Evolutionary conservation across 2,113 vertebrate genomes (phyloP), one percentile per base, ranked within the genome.

Genomic region (Castor canadensis): DNA sequence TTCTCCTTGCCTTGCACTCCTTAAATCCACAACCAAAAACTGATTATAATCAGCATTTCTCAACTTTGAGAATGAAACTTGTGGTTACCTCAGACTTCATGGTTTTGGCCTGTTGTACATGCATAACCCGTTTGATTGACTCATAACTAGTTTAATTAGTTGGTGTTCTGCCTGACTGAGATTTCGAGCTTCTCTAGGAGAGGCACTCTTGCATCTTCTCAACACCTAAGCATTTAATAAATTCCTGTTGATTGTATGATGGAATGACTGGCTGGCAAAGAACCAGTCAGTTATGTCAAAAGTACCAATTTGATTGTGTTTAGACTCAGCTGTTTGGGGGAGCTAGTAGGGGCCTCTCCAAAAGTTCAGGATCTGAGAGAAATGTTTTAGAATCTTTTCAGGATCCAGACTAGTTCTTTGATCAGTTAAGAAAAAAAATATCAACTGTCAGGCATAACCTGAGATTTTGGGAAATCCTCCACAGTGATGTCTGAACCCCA

Each of bases 391-490:
- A 87, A 92, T 89, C 60, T 77, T 90, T 92, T 58, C 47, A 88
- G 91, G 38, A 93, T 81, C 58, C 60, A 89, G 82, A 86, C 83
- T 56, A 0, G 87, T 92, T 96, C 96, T 98, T 96, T 97, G 96
- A 97, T 98, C 96, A 97, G 71, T 91, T 95, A 87, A 94, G 76
- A 81, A 92, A 97, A 97, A 95, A 97, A 97, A 98, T 98, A 43
- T 38, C 88, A 92, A 20, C 5, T 96, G 97, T 98, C 97, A 97
- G 94, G 94, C 95, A 96, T 91, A 97, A 95, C 72, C 93, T 79
- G 87, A 54, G 79, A 80, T 97, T 96, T 93, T 56, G 83, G 95
- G 83, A 95, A 77, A 38, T 20, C 76, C 86, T 93, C 85, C 79
- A 86, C 38, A 38, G 60, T 8, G 40, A 93, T 28, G 94, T 96